Evolutionary conservation across 53 echinoderm and acorn worm genomes (phyloP), one percentile per base, ranked within the genome.

Genomic region (Mesocentrotus franciscanus): DNA sequence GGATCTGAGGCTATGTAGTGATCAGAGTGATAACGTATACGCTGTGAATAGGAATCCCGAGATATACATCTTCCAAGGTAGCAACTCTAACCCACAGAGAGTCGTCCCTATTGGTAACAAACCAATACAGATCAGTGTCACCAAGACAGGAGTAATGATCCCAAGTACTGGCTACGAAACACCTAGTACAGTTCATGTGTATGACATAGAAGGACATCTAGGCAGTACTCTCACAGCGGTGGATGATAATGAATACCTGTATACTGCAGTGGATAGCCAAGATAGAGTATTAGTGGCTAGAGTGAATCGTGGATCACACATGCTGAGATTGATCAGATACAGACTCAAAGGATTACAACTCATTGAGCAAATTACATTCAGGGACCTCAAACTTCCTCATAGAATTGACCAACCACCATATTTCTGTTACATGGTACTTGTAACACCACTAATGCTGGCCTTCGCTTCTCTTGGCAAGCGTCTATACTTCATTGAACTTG

Each of bases 71-170:
- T 87, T 87, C 29, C 10, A 11, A 58, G 85, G 85, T 85, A 33
- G 15, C 32, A 9, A 76, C 32, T 30, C 39, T 8, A 81, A 39
- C 36, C 81, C 81, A 36, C 16, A 26, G 58, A 58, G 12, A 58
- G 13, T 57, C 56, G 26, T 57, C 26, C 26, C 87, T 27, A 58
- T 22, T 57, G 84, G 84, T 42, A 13, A 57, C 87, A 58, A 29
- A n/a, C 58, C 87, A 26, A 87, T 16, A 87, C 56, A 87, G 29
- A 35, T 87, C 16, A 22, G 57, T 57, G 87, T 58, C 7, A 87
- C 87, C 58, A 87, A 24, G 87, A 57, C 87, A 27, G 87, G 87
- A 24, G 87, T 58, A n/a, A 57, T 87, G 27, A 87, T 87, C 87
- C 57, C 87, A 18, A 58, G 87, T 87, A 87, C 87, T 12, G 57